phyloP scores from a whole-genome alignment of 2,113 vertebrate species.

The Regulus satrapa region DNA sequence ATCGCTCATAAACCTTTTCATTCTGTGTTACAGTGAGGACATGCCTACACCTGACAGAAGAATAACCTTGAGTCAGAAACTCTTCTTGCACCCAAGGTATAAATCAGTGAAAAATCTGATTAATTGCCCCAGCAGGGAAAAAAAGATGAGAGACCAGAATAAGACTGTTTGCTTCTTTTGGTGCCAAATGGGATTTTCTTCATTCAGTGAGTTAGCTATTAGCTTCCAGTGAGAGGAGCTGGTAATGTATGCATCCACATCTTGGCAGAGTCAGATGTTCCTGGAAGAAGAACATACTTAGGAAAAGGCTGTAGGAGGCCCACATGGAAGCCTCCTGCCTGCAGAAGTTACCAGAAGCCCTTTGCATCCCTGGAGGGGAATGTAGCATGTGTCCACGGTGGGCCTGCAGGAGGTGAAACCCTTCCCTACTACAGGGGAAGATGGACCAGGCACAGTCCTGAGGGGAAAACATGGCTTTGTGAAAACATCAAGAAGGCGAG shows the following conservation, averaged over 20 bases:
- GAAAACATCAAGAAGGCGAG: neutral
- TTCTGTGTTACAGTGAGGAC: neutral
- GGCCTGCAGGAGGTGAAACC: neutral
- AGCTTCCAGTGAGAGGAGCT: neutral
- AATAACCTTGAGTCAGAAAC: neutral
- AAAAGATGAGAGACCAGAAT: neutral
- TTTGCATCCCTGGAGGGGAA: neutral
- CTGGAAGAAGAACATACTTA: neutral
- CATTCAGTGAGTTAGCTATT: neutral
- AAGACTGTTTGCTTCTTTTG: neutral
- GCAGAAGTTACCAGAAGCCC: neutral
- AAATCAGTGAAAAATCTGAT: neutral
- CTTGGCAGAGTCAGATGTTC: neutral
- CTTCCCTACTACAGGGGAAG: neutral
- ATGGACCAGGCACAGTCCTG: neutral
- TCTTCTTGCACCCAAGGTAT: neutral
- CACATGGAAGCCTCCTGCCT: rapidly evolving
- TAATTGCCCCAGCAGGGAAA: neutral
- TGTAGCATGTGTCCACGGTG: rapidly evolving
- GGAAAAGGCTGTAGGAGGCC: neutral
- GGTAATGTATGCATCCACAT: neutral
- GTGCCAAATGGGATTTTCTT: neutral
- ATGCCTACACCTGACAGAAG: neutral
- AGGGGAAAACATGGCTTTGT: neutral
- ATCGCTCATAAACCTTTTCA: neutral